phyloP scores from a whole-genome alignment of 35 echinoderm and acorn worm species.

The Anneissia japonica region DNA sequence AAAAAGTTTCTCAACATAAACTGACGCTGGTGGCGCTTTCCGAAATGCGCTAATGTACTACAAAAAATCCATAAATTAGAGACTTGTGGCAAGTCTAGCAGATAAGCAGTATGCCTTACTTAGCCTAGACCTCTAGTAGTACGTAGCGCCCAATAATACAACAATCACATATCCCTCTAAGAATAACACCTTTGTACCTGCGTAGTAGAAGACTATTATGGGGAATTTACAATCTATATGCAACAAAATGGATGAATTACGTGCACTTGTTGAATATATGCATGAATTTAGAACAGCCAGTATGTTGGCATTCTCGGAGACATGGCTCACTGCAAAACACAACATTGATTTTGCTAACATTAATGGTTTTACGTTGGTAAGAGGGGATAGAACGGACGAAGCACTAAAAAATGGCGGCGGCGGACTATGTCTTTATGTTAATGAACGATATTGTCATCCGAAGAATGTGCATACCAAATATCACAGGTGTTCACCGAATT shows the following conservation, averaged over 20 bases:
- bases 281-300: slow-evolving; percentile 25
- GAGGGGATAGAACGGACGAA: slow-evolving; percentile 25
- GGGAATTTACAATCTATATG: slow-evolving; percentile 35
- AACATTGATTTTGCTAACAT: slow-evolving; percentile 18
- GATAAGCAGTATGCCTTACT: too few species aligned
- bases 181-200: too few species aligned
- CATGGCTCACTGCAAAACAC: slow-evolving; percentile 29
- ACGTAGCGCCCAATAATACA: too few species aligned
- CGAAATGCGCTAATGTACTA: too few species aligned
- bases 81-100: too few species aligned
- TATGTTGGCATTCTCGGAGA: slow-evolving; percentile 25
- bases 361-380: slow-evolving; percentile 49
- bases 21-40: too few species aligned
- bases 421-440: slow-evolving; percentile 38
- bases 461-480: slow-evolving; percentile 59
- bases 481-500: slow-evolving; percentile 26
- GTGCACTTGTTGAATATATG: neutral
- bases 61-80: too few species aligned
- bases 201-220: too few species aligned
- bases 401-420: slow-evolving; percentile 37
- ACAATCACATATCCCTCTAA: too few species aligned
- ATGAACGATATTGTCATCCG: slow-evolving; percentile 51
- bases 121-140: too few species aligned
- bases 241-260: slow-evolving; percentile 42
- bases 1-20: too few species aligned